Conservation (phyloP, 2,888 invertebrate species). For the Morpho achilles region DNA sequence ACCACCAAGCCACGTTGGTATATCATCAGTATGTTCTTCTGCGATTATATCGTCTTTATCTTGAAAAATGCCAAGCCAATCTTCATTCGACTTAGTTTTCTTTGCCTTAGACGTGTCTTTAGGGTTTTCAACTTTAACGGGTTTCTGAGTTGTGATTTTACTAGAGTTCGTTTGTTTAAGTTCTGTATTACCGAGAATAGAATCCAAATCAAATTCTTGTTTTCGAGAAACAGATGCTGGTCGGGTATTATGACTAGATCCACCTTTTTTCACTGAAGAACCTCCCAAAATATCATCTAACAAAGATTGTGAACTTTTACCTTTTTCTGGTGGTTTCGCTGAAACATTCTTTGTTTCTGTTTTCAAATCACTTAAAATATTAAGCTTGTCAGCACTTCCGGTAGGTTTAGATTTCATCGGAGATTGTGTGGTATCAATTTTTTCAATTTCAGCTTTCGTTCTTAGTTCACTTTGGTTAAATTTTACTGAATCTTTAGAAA, state of each 20-base stretch:
- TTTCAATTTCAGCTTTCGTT: constrained; percentile 28
- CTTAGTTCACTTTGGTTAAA: constrained; percentile 38
- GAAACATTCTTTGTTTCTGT: constrained; percentile 44
- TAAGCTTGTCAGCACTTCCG: constrained; percentile 48
- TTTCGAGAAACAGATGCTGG: constrained; percentile 43
- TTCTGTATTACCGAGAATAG: constrained; percentile 52
- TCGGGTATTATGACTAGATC: constrained; percentile 36
- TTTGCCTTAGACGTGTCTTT: constrained; percentile 39
- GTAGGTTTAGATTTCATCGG: constrained; percentile 50
- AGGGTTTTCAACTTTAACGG: constrained; percentile 33
- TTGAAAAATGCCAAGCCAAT: constrained; percentile 72
- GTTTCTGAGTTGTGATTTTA: constrained; percentile 39
- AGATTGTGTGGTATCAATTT: constrained; percentile 41
- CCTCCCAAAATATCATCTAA: constrained; percentile 78
- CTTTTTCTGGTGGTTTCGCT: constrained; percentile 48
- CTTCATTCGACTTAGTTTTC: constrained; percentile 54
- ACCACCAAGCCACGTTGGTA: constrained; percentile 65
- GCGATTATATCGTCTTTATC: constrained; percentile 47
- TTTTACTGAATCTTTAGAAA: constrained; percentile 53
- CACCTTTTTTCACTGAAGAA: constrained; percentile 47
- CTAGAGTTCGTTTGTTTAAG: constrained; percentile 38
- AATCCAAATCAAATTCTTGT: constrained; percentile 59
- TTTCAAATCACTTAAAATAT: constrained; percentile 37
- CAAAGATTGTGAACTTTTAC: constrained; percentile 66
- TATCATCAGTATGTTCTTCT: constrained; percentile 45